A percentile compares a stretch with the other conserved stretches of the same genome.
Conservation (phyloP, 2,888 invertebrate species). For the Callimorpha dominula region DNA sequence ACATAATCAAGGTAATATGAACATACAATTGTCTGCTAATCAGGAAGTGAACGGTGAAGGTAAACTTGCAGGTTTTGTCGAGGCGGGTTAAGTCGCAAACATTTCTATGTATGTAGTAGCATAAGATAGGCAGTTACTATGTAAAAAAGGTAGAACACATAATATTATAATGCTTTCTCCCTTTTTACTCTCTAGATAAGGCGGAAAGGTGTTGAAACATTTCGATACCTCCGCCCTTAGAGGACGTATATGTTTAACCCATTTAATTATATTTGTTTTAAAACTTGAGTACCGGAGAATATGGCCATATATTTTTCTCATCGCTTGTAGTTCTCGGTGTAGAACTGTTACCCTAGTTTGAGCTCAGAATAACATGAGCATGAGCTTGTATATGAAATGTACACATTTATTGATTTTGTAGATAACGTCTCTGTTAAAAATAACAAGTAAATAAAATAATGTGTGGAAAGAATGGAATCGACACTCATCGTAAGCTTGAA, state of each 20-base stretch:
- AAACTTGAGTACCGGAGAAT: no score
- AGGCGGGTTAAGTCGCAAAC: not conserved
- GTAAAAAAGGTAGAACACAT: not conserved
- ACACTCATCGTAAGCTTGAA: no score
- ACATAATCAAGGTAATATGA: not conserved
- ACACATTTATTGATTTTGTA: no score
- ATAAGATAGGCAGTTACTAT: not conserved
- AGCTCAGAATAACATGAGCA: no score
- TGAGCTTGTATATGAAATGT: no score
- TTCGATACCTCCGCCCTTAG: not conserved
- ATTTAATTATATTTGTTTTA: not conserved
- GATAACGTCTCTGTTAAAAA: no score
- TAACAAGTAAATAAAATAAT: no score
- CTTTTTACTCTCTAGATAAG: not conserved
- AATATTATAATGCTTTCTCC: not conserved
- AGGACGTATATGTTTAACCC: not conserved
- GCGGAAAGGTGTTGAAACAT: not conserved
- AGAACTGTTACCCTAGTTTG: no score
- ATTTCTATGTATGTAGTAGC: not conserved
- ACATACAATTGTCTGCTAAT: conserved; percentile 5
- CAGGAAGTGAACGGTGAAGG: conserved; percentile 45
- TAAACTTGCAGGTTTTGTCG: conserved; percentile 21
- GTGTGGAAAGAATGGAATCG: no score
- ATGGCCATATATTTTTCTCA: no score
- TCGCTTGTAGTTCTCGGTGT: no score